Percentiles rank a stretch among this genome's conserved stretches.
phyloP scores from a whole-genome alignment of 2,797 vertebrate genomes.

The Crax fasciolata region DNA sequence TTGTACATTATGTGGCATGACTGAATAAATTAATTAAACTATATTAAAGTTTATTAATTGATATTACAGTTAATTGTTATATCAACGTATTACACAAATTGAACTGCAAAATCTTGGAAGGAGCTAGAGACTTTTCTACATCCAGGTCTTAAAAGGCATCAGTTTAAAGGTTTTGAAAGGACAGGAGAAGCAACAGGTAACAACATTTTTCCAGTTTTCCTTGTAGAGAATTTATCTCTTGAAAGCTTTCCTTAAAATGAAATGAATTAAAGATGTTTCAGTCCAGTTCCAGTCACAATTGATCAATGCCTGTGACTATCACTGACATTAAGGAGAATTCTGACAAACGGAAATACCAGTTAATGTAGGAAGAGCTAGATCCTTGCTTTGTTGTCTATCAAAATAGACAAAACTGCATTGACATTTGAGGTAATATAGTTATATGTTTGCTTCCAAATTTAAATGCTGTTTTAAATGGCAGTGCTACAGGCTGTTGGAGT shows the following conservation, averaged over 20 bases:
- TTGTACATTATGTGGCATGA: not conserved
- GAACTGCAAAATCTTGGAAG: not conserved
- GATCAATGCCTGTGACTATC: slow-evolving; percentile 42
- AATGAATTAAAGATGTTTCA: slow-evolving; percentile 13
- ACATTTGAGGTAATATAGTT: not conserved
- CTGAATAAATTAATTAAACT: too few species aligned
- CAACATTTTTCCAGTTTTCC: not conserved
- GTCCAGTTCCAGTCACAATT: slow-evolving; percentile 4
- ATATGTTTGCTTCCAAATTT: not conserved
- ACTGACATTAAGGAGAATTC: slow-evolving; percentile 36
- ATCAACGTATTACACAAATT: not conserved
- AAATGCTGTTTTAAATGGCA: not conserved
- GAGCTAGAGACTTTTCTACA: not conserved
- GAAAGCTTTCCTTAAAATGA: slow-evolving; percentile 30
- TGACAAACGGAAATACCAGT: slow-evolving; percentile 27
- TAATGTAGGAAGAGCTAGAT: slow-evolving; percentile 29
- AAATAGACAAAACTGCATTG: not conserved
- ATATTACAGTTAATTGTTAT: not conserved
- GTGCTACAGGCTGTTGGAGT: not conserved
- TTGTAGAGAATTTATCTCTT: not conserved
- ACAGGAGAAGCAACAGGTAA: not conserved
- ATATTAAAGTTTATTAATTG: not conserved
- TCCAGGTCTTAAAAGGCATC: not conserved
- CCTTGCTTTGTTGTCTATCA: slow-evolving; percentile 25
- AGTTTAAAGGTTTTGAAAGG: not conserved